Base-by-base conservation (phyloP, 2,888 invertebrate species). In the Antheraea assamensis region DNA sequence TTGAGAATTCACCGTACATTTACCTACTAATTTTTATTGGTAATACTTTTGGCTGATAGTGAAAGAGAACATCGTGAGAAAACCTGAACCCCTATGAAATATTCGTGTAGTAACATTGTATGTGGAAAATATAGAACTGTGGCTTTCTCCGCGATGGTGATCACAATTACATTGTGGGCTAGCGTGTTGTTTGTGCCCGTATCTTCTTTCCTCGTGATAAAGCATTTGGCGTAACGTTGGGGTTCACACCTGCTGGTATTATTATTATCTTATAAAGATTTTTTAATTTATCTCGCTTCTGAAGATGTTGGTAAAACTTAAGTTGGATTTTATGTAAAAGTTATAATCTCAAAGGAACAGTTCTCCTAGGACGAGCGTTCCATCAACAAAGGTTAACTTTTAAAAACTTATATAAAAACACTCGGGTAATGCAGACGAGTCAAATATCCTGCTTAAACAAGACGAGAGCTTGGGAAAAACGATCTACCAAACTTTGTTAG, bases 401-500 rank as follows among this genome's bases (percentile, higher is more conserved):
- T 64, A 17, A 64, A 64, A 64, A 64, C 61, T 30, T 64, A 17
- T 30, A 64, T 27, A 64, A 64, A 58, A 64, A 64, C 61, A 64
- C 30, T 64, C 61, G 27, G 61, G 61, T 64, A 64, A 64, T 30
- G 61, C 61, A 64, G 61, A 17, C 61, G 17, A 30, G 61, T 64
- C 27, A 64, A 64, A 64, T 64, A 64, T 13, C 61, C 61, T 64
- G 61, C 30, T 52, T 30, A 64, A 64, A 64, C 61, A 30, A 27
- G 61, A 64, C 30, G 61, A 27, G 61, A 64, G 61, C 17, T 64
- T 3, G 13, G 58, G 27, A 64, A 27, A 64, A 64, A 64, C 61
- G 30, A 64, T 64, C 30, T 64, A 64, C 27, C 61, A 64, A 64
- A 64, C 61, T 30, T 64, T 30, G 61, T 64, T 64, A 64, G 61